Evolutionary conservation across 2,888 invertebrate species (phyloP).

Genomic region (Chymomyza amoena): DNA sequence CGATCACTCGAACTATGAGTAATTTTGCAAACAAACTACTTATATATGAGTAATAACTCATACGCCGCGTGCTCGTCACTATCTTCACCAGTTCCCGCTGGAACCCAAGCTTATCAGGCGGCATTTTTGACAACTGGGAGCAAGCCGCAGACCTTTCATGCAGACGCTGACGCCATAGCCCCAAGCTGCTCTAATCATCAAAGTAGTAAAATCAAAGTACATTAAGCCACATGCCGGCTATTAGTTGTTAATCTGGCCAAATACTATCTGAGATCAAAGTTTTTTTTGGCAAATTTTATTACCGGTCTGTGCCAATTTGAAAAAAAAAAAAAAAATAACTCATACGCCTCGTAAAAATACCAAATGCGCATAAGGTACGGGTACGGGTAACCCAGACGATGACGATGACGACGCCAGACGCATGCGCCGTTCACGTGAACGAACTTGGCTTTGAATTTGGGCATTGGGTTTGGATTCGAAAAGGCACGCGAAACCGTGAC

Average conservation of each 20-base stretch:
- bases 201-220: background rate
- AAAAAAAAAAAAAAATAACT: background rate
- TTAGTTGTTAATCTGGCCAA: background rate
- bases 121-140: too few relatives aligned
- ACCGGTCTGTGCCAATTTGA: background rate
- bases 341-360: background rate
- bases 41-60: too few relatives aligned
- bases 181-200: too few relatives aligned
- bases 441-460: background rate
- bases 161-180: too few relatives aligned
- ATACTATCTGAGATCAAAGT: constrained; percentile 36
- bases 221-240: background rate
- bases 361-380: background rate
- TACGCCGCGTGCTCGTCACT: too few relatives aligned
- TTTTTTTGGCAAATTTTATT: background rate
- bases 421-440: constrained; percentile 62
- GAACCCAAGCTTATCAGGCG: too few relatives aligned
- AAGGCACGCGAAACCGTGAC: constrained; percentile 14
- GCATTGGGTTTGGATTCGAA: background rate
- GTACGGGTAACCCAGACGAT: background rate
- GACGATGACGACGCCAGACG: constrained; percentile 27
- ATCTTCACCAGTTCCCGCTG: too few relatives aligned
- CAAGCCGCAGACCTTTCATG: too few relatives aligned
- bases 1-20: too few relatives aligned
- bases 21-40: too few relatives aligned